Percentiles rank a stretch among this genome's conserved stretches.
phyloP scores from a whole-genome alignment of 2,113 vertebrate genomes.

The Myotis lucifugus region DNA sequence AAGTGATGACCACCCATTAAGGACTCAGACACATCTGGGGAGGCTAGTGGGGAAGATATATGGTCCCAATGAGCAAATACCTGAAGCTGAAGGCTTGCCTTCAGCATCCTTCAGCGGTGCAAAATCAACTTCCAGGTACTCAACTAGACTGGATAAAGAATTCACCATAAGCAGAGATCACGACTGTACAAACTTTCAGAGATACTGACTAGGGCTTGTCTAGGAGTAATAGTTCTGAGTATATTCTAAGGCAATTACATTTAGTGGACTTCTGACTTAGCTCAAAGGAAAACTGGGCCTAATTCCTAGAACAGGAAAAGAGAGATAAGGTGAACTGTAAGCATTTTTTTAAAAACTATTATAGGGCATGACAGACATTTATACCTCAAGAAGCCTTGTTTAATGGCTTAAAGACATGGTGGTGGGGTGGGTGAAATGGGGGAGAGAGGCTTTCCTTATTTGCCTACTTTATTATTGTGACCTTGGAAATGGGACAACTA shows the following conservation, averaged over 20 bases:
- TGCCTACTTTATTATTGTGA: not conserved
- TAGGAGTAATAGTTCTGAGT: not conserved
- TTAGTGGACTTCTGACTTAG: not conserved
- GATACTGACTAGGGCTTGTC: not conserved
- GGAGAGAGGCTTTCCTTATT: not conserved
- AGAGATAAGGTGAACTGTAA: not conserved
- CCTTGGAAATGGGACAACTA: not conserved
- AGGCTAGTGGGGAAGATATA: not conserved
- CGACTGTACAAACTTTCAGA: not conserved
- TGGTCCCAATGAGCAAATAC: not conserved
- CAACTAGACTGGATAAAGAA: not conserved
- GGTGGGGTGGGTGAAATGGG: accelerated
- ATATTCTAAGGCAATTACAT: not conserved
- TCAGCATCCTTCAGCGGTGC: not conserved
- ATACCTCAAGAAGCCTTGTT: not conserved
- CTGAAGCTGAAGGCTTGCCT: not conserved
- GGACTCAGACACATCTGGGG: not conserved
- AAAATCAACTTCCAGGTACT: not conserved
- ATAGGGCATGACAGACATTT: not conserved
- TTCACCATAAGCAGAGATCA: not conserved
- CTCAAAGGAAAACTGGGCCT: not conserved
- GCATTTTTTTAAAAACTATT: not conserved
- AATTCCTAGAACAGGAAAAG: not conserved
- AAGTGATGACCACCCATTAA: not conserved
- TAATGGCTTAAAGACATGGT: not conserved